These are phyloP conservation scores for Caenorhabditis doughertyi DNA, from an alignment of 2,888 invertebrate genomes.

Conservation along the genomic window DNA sequence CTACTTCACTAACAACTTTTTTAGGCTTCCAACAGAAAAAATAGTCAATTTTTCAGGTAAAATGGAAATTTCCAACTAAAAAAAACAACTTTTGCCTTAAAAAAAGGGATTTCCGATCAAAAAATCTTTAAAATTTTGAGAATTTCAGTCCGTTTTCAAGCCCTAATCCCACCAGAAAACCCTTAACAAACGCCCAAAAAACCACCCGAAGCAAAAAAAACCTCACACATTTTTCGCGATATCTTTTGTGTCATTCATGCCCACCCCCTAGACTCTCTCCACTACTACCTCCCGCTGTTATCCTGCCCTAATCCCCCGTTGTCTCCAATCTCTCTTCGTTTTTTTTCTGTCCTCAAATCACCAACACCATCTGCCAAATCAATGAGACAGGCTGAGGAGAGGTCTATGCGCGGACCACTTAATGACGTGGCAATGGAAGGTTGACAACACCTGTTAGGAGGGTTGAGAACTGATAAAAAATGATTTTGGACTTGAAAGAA, in stretches of 20 bases:
- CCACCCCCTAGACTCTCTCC: background rate
- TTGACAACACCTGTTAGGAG: no score
- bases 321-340: background rate
- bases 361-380: background rate
- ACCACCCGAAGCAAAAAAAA: no score
- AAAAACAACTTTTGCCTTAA: background rate
- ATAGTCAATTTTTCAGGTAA: no score
- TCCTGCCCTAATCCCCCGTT: background rate
- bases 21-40: no score
- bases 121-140: background rate
- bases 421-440: conserved; percentile 18
- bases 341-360: background rate
- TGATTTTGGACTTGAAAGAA: background rate
- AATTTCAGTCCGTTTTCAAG: no score
- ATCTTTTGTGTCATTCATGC: no score
- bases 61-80: no score
- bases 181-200: no score
- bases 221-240: no score
- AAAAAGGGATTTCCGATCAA: background rate
- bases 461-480: background rate
- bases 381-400: background rate
- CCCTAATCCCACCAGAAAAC: no score
- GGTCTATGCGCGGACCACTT: background rate
- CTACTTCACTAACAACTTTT: no score
- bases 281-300: background rate